Evolutionary conservation across 2,888 invertebrate species (phyloP).

Genomic region (Philhelius pedissequus): DNA sequence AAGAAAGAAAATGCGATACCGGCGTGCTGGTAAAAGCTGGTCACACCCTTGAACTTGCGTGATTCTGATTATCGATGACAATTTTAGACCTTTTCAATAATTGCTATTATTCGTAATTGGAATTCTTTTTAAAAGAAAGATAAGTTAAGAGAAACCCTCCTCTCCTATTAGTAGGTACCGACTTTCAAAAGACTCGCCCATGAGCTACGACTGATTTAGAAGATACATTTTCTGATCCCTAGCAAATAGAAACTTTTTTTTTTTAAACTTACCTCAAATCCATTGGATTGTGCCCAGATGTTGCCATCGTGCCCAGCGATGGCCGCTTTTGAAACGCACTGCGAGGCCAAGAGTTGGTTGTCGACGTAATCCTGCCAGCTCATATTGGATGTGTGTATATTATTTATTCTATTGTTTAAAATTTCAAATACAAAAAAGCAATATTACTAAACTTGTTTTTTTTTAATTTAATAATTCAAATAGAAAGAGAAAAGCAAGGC

Average conservation of each 20-base stretch:
- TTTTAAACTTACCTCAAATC: conserved; percentile 91
- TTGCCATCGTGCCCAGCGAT: conserved; percentile 97
- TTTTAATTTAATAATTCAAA: conserved; percentile 19
- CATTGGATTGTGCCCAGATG: conserved; percentile 96
- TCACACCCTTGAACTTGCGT: conserved; percentile 79
- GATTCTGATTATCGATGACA: conserved; percentile 48
- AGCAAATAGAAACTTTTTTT: neutral
- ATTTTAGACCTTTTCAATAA: conserved; percentile 31
- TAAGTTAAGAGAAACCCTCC: neutral
- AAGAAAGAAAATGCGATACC: conserved; percentile 55
- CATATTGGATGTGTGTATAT: conserved; percentile 82
- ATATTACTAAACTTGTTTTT: neutral
- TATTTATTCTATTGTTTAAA: conserved; percentile 61
- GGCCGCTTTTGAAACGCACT: conserved; percentile 96
- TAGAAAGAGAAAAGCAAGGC: neutral
- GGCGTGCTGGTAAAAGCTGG: conserved; percentile 70
- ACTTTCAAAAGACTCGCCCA: neutral
- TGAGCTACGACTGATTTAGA: neutral
- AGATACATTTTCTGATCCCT: neutral
- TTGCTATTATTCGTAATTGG: neutral
- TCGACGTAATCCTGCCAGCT: conserved; percentile 99
- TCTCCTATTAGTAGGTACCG: neutral
- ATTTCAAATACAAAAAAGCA: conserved; percentile 51
- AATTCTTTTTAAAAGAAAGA: neutral
- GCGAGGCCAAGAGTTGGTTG: conserved; percentile 96